Conservation (phyloP, 2,113 vertebrate species). For the Rhinoptilus africanus region DNA sequence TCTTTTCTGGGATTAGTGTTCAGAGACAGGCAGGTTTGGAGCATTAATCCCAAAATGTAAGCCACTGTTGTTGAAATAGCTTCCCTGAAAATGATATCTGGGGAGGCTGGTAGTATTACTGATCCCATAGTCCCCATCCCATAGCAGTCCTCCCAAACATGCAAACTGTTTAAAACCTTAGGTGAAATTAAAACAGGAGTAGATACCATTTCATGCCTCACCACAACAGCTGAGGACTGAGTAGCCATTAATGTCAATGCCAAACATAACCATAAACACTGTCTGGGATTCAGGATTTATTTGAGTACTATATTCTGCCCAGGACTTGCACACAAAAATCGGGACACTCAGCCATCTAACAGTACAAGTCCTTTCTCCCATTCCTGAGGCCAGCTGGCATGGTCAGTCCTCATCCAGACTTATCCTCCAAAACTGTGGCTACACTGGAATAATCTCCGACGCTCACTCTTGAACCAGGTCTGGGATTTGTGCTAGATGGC, state of each 20-base stretch:
- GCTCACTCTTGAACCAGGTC: neutral
- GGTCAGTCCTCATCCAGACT: neutral
- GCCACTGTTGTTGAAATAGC: neutral
- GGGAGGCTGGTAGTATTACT: neutral
- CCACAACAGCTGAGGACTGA: neutral
- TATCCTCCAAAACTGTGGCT: neutral
- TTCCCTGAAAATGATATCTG: neutral
- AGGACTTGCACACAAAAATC: neutral
- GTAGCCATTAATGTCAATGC: neutral
- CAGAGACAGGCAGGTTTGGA: neutral
- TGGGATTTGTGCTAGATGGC: neutral
- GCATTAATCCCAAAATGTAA: neutral
- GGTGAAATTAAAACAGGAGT: neutral
- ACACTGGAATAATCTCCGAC: neutral
- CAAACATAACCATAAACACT: neutral
- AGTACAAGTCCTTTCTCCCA: neutral
- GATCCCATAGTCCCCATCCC: neutral
- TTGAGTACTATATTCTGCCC: neutral
- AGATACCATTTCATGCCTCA: neutral
- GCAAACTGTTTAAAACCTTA: neutral
- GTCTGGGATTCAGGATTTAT: neutral
- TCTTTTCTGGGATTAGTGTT: neutral
- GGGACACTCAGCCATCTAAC: neutral
- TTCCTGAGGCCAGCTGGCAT: neutral
- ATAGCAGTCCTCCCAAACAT: neutral